These are phyloP conservation scores for Gracilinanus agilis DNA, from an alignment of 2,113 vertebrate species.

Conservation along the genomic window DNA sequence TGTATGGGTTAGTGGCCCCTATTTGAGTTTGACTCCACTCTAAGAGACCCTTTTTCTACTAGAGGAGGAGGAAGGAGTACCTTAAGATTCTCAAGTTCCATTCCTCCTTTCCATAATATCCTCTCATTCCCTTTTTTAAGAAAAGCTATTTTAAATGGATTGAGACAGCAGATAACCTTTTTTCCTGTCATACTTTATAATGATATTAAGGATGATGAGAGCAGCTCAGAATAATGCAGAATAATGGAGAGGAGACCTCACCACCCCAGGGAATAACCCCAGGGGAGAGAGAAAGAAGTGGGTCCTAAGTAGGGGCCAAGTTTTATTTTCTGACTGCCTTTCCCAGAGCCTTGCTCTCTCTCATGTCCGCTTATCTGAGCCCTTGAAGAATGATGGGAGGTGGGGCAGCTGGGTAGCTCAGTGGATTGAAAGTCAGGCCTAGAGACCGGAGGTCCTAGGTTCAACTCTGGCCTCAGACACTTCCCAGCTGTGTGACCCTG, in stretches of 20 bases:
- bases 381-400: neutral
- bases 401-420: too few species aligned
- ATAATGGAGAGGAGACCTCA: conserved; percentile 1
- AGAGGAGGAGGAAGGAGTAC: conserved; percentile 38
- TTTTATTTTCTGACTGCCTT: neutral
- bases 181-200: conserved; percentile 11
- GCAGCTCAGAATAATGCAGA: neutral
- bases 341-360: neutral
- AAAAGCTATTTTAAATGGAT: conserved; percentile 34
- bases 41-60: neutral
- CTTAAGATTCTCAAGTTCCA: conserved; percentile 49
- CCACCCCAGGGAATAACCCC: neutral
- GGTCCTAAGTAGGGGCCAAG: neutral
- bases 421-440: too few species aligned
- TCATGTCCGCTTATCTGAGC: neutral
- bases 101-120: neutral
- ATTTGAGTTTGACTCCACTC: neutral
- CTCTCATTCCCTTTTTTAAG: conserved; percentile 61
- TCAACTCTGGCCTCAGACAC: too few species aligned
- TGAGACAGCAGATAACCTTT: neutral
- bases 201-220: neutral
- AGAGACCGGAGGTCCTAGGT: too few species aligned
- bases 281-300: neutral
- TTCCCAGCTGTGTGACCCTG: too few species aligned
- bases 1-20: neutral